Percentiles rank a stretch among this genome's conserved stretches.
phyloP scores from a whole-genome alignment of 2,888 invertebrate species.

The Dryobotodes eremita region DNA sequence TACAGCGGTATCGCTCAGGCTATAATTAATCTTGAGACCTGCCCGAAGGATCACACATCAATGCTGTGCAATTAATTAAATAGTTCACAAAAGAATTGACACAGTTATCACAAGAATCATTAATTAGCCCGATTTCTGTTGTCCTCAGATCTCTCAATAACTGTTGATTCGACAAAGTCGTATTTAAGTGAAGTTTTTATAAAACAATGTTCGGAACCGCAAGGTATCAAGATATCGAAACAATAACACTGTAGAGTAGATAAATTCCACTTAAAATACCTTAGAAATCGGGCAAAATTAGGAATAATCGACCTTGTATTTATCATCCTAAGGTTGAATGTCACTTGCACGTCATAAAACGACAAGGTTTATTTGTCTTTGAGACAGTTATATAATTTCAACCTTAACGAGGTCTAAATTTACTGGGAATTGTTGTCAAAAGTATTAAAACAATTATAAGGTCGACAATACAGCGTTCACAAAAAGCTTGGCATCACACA shows the following conservation, averaged over 20 bases:
- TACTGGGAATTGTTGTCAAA: neutral
- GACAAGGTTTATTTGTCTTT: neutral
- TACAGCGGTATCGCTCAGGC: too few species aligned
- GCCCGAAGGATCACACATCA: neutral
- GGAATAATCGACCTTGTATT: neutral
- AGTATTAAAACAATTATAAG: neutral
- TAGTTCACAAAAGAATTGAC: neutral
- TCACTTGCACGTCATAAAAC: neutral
- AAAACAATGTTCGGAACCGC: neutral
- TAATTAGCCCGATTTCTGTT: neutral
- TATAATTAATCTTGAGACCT: neutral
- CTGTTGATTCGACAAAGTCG: neutral
- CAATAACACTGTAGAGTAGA: neutral
- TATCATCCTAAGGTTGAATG: neutral
- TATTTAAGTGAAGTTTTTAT: neutral
- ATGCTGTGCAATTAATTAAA: neutral
- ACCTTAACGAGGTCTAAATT: neutral
- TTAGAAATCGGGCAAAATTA: neutral
- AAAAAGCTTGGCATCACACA: too few species aligned
- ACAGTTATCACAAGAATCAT: neutral
- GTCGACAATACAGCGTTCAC: neutral
- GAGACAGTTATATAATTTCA: neutral
- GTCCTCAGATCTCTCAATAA: neutral
- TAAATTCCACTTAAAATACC: neutral
- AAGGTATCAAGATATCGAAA: neutral